A percentile compares a stretch with the other conserved stretches of the same genome.
Conservation (phyloP, 2,797 vertebrate species). For the Acrossocheilus fasciatus region DNA sequence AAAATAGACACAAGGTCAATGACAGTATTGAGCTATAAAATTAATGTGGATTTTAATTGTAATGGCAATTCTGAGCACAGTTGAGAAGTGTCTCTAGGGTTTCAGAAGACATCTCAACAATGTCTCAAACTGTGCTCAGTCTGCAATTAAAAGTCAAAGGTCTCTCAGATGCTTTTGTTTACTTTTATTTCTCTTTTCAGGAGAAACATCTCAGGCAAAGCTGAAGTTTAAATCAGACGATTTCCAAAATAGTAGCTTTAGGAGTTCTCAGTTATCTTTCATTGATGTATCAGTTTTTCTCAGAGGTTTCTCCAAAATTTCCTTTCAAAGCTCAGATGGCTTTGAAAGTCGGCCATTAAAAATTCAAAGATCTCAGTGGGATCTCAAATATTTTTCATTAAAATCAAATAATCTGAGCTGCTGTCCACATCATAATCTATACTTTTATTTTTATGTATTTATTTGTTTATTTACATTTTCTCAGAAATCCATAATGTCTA, state of each 20-base stretch:
- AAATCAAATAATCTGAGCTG: neutral
- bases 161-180: neutral
- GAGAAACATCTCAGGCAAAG: neutral
- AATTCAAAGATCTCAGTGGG: neutral
- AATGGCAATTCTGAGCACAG: neutral
- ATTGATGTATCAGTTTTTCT: neutral
- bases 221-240: neutral
- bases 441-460: neutral
- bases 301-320: neutral
- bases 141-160: neutral
- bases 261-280: neutral
- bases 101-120: neutral
- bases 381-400: neutral
- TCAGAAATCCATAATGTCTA: neutral
- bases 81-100: neutral
- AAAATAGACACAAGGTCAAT: neutral
- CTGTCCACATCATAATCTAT: neutral
- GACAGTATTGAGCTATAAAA: neutral
- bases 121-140: constrained; percentile 1
- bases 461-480: neutral
- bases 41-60: neutral
- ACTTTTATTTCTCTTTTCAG: neutral
- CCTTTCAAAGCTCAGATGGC: neutral
- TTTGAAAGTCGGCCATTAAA: neutral
- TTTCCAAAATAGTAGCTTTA: neutral